Evolutionary conservation across 2,797 vertebrate species (phyloP), one percentile per base, ranked within the genome.

Genomic region (Rhinatrema bivittatum): DNA sequence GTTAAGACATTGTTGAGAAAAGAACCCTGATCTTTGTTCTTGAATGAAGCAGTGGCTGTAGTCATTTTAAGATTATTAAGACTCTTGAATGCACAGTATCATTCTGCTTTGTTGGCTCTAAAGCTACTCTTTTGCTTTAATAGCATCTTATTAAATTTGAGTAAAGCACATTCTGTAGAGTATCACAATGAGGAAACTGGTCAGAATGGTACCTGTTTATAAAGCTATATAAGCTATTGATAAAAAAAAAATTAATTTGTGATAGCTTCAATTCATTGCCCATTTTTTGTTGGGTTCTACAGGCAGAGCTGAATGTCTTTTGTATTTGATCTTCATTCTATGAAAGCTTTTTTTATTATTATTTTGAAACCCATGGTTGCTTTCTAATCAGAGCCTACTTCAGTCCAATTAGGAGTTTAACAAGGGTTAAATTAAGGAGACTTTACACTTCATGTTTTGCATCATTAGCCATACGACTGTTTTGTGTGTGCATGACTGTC

Each of bases 371-470:
- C 72, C 57, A 77, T 55, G 65, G 61, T 73, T 81, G 80, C 78
- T 72, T 74, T 81, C 80, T 79, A 76, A 83, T 82, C 59, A 32
- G 55, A 70, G 77, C 62, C 47, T 48, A 61, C 79, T 80, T 72
- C 89, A 89, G 91, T 95, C 91, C 91, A 93, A 91, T 95, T 92
- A 94, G 81, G 79, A 76, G 74, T 90, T 90, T 86, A 89, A 86
- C 87, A 87, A 85, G 88, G 88, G 91, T 93, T 90, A 90, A 70
- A 84, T 91, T 88, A 83, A 78, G 74, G 84, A 82, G 86, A 84
- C 88, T 90, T 89, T 87, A 79, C 81, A 85, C 87, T 91, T 82
- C 79, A 72, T 74, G 82, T 87, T n/a, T 80, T 76, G 78, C 76
- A 80, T 81, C 82, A 73, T 79, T 77, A 82, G 74, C 71, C 57